Conservation (phyloP, 2,888 invertebrate species). For the Chaetogeoica ovagalla region DNA sequence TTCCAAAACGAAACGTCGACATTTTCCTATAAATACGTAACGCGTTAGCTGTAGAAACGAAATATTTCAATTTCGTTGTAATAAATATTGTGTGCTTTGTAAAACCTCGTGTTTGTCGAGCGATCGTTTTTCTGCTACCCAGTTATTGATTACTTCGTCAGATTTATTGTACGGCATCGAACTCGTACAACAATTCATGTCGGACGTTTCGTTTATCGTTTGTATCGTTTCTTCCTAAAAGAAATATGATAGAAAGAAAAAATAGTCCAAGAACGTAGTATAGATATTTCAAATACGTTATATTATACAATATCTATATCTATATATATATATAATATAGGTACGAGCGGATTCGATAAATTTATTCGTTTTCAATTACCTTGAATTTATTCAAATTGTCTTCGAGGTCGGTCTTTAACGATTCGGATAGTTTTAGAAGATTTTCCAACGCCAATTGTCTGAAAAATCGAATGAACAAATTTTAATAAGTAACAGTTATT, state of each 20-base stretch:
- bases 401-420: constrained; percentile 16
- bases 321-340: too few relatives aligned
- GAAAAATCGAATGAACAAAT: neutral
- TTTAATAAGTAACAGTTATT: neutral
- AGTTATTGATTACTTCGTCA: neutral
- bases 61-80: too few relatives aligned
- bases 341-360: neutral
- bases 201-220: constrained; percentile 23
- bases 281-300: neutral
- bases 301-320: too few relatives aligned
- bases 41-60: too few relatives aligned
- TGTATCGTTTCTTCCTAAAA: constrained; percentile 22
- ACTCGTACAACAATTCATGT: neutral
- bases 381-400: constrained; percentile 22
- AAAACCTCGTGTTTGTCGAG: neutral
- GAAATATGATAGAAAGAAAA: neutral
- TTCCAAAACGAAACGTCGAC: neutral
- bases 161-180: neutral
- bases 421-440: constrained; percentile 25
- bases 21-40: neutral
- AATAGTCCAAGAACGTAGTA: neutral
- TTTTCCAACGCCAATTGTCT: constrained; percentile 21
- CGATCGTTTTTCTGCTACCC: neutral
- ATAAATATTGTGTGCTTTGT: neutral
- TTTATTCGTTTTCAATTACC: neutral